A percentile compares a stretch with the other conserved stretches of the same genome.
These are phyloP conservation scores for Corythucha ciliata DNA, from an alignment of 2,888 invertebrate genomes.

Conservation along the genomic window DNA sequence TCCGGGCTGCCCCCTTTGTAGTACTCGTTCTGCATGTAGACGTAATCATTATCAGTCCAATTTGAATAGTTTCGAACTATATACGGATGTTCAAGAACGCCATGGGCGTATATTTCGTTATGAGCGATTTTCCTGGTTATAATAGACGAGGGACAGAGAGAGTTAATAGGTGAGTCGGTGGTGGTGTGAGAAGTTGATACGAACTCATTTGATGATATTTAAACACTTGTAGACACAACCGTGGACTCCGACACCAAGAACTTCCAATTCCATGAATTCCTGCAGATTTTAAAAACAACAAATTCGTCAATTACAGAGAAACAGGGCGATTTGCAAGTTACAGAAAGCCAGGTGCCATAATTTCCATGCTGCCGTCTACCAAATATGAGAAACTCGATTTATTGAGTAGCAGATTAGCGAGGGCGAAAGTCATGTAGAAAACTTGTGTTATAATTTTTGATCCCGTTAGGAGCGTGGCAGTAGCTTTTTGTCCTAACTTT, in stretches of 20 bases:
- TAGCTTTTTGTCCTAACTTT: too few species aligned
- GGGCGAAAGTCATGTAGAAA: too few species aligned
- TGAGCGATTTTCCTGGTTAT: conserved; percentile 60
- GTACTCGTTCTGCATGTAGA: conserved; percentile 91
- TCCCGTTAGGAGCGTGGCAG: too few species aligned
- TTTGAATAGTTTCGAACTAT: conserved; percentile 90
- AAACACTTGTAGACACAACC: conserved; percentile 81
- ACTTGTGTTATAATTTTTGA: too few species aligned
- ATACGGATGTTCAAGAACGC: conserved; percentile 80
- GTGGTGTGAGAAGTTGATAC: conserved; percentile 58
- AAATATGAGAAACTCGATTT: too few species aligned
- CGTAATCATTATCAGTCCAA: conserved; percentile 89
- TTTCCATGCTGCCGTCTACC: too few species aligned
- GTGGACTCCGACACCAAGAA: conserved; percentile 78
- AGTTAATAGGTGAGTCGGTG: background rate
- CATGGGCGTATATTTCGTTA: conserved; percentile 90
- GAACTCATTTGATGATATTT: conserved; percentile 81
- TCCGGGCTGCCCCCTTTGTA: conserved; percentile 85
- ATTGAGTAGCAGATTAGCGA: too few species aligned
- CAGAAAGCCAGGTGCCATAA: too few species aligned
- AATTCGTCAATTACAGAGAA: too few species aligned
- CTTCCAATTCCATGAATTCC: conserved; percentile 73
- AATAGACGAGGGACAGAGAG: background rate
- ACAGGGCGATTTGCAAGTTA: too few species aligned
- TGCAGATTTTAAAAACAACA: too few species aligned